These are phyloP conservation scores for Ptilodon capucinus DNA, from an alignment of 2,888 invertebrate species.

Conservation along the genomic window DNA sequence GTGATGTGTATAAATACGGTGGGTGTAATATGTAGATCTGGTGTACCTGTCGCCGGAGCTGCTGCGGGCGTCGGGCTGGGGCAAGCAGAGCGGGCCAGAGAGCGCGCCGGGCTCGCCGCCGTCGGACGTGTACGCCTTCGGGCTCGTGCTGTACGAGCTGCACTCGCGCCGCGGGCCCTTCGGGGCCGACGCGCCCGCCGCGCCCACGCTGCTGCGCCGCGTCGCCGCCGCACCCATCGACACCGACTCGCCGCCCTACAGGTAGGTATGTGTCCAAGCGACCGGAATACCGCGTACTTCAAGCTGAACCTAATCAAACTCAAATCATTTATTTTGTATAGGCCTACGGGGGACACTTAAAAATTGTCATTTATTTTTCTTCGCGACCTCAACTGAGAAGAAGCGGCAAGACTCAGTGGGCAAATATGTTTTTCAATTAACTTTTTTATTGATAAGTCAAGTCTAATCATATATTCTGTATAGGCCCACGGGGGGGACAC, in stretches of 20 bases:
- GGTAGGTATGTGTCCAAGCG: conserved; percentile 79
- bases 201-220: conserved; percentile 84
- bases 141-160: conserved; percentile 93
- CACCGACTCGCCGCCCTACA: conserved; percentile 77
- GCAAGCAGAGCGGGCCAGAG: conserved; percentile 58
- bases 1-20: too few species aligned
- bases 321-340: too few species aligned
- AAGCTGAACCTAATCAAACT: too few species aligned
- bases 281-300: conserved; percentile 13
- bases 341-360: too few species aligned
- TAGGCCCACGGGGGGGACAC: too few species aligned
- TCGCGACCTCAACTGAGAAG: too few species aligned
- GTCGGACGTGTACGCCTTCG: conserved; percentile 94
- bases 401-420: too few species aligned
- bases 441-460: too few species aligned
- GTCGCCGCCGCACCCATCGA: conserved; percentile 83
- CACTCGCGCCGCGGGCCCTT: conserved; percentile 94
- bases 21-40: conserved; percentile 84
- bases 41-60: conserved; percentile 93
- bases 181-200: conserved; percentile 86
- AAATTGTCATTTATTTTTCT: too few species aligned
- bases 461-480: too few species aligned
- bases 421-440: too few species aligned
- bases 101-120: conserved; percentile 84
- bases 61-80: conserved; percentile 79